Base-by-base conservation (phyloP, 53 echinoderm and acorn worm species). In the Hippasteria phrygiana region DNA sequence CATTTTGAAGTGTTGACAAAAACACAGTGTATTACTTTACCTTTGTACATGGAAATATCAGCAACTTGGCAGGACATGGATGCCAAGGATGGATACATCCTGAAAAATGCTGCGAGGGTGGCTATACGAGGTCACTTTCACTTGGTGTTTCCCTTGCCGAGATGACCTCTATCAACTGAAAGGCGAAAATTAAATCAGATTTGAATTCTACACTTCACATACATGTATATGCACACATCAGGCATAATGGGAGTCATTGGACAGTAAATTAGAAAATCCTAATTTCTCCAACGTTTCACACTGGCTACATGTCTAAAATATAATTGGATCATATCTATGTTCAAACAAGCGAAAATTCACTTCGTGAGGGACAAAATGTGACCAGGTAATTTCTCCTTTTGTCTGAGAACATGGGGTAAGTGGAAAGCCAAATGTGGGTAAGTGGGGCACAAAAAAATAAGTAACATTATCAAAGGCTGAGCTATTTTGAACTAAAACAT, bases 141-240 rank as follows among this genome's bases (percentile, higher is more conserved):
- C n/a, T 26, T 29, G 74, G 43, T 22, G 22, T 12, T n/a, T 74
- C 74, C 74, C 12, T 74, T 1, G 74, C 18, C 7, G 74, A 74
- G 9, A 74, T 43, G 1, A 74, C 26, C 28, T 74, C 74, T 43
- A 45, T 74, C 74, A 47, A 12, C 74, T 74, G 74, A 33, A 65
- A 31, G 46, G 46, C 11, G 46, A 31, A 31, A 7, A 1, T 22
- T 7, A 65, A 65, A 24, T 7, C 28, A 28, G 65, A 65, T 7
- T 65, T 65, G 14, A 65, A 27, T 31, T 27, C 33, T 65, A 29
- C 31, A 29, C 31, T 63, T 10, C 31, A 45, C 46, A 45, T 11
- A 45, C 46, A 45, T n/a, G n/a, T 54, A 18, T 54, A n/a, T 18
- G 1, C n/a, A n/a, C n/a, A 54, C 54, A 18, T n/a, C 54, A 54